phyloP scores from a whole-genome alignment of 2,113 vertebrate genomes.

The Empidonax alnorum region DNA sequence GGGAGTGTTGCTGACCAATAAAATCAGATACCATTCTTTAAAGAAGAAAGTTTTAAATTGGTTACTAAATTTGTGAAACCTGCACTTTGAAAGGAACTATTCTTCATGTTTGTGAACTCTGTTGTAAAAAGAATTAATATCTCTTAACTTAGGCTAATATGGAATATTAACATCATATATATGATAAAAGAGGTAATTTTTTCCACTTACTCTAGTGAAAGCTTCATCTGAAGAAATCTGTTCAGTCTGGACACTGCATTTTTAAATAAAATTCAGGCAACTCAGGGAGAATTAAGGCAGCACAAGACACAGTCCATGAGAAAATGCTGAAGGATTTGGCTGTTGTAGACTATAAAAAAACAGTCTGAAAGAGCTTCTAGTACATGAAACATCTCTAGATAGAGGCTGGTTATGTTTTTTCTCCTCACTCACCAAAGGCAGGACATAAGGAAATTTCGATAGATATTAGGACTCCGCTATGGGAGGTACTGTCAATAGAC shows the following conservation, averaged over 20 bases:
- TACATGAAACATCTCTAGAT: not conserved
- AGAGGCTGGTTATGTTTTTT: not conserved
- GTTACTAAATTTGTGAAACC: not conserved
- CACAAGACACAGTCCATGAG: not conserved
- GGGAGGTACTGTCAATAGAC: not conserved
- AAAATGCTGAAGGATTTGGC: not conserved
- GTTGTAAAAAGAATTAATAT: not conserved
- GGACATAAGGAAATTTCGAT: not conserved
- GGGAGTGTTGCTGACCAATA: not conserved
- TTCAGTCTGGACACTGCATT: not conserved
- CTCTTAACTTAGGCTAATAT: not conserved
- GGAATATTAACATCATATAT: not conserved
- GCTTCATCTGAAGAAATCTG: not conserved
- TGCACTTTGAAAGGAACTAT: not conserved
- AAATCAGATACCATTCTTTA: not conserved
- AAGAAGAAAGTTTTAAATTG: not conserved
- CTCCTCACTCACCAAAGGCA: not conserved
- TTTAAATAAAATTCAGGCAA: not conserved
- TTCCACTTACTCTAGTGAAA: not conserved
- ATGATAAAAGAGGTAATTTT: not conserved
- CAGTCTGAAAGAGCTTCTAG: not conserved
- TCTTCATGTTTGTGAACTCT: not conserved
- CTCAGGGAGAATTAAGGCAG: not conserved
- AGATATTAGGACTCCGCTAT: not conserved
- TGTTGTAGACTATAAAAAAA: not conserved